phyloP scores from a whole-genome alignment of 2,888 invertebrate genomes.

The Plagiodera versicolora region DNA sequence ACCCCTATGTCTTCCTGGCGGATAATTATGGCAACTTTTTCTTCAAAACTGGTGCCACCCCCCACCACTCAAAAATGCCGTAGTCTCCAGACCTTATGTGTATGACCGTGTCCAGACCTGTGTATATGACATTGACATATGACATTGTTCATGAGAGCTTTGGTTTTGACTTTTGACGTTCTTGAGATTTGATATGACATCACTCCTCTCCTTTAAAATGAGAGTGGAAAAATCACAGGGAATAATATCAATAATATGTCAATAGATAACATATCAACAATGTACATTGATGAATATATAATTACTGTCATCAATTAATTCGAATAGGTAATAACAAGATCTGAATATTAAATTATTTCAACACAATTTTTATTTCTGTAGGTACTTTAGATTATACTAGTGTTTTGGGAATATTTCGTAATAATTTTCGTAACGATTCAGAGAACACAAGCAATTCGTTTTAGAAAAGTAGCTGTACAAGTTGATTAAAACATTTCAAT shows the following conservation, averaged over 20 bases:
- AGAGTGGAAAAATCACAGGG: background rate
- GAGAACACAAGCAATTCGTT: background rate
- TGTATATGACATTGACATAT: no score
- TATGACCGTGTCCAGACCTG: no score
- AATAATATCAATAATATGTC: no score
- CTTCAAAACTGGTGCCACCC: no score
- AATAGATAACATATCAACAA: background rate
- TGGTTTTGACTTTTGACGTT: no score
- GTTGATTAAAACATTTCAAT: slow-evolving; percentile 5
- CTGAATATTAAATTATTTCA: background rate
- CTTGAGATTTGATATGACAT: no score
- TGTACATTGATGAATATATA: background rate
- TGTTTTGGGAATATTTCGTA: slow-evolving; percentile 1
- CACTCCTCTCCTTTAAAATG: no score
- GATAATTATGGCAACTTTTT: no score
- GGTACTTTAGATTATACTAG: slow-evolving; percentile 11
- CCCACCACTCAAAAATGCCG: no score
- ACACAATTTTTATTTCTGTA: slow-evolving; percentile 26
- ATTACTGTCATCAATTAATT: background rate
- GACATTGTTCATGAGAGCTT: no score
- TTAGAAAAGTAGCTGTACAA: slow-evolving; percentile 11
- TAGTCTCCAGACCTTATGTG: no score
- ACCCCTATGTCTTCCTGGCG: no score
- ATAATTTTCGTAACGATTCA: background rate
- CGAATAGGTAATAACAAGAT: background rate